These are phyloP conservation scores for Xenopus borealis DNA, from an alignment of 2,113 vertebrate genomes.

Conservation along the genomic window DNA sequence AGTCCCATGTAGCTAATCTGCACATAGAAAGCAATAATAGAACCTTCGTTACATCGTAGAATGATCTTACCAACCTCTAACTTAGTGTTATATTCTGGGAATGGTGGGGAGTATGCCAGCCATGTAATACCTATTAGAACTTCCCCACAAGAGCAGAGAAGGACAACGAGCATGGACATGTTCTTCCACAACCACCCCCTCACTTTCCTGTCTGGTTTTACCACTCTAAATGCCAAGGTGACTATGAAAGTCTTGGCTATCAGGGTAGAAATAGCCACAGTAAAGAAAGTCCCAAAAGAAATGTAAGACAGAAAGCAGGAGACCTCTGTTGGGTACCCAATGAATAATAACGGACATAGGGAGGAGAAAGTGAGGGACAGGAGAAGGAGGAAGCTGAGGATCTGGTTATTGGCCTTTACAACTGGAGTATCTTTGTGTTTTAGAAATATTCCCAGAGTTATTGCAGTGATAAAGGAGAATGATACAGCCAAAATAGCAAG, in stretches of 20 bases:
- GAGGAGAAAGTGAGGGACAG: background rate
- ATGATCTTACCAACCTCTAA: background rate
- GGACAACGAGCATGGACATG: background rate
- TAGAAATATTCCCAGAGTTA: background rate
- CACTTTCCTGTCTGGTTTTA: background rate
- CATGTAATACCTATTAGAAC: background rate
- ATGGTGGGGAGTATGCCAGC: background rate
- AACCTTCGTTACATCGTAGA: background rate
- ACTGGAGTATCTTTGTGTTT: background rate
- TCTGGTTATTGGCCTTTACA: slow-evolving; percentile 11
- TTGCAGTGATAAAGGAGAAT: background rate
- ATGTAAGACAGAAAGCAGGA: background rate
- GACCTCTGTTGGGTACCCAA: background rate
- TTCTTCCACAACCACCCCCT: background rate
- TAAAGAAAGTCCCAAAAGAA: background rate
- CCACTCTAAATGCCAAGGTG: background rate
- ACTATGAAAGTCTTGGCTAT: background rate
- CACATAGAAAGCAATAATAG: background rate
- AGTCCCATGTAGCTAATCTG: background rate
- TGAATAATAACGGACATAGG: background rate
- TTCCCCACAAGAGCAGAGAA: background rate
- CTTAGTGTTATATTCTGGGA: background rate
- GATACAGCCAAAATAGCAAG: background rate
- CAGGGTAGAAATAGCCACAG: background rate
- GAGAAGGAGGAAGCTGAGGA: background rate